Conservation (phyloP, 2,797 vertebrate species). For the Setipinna tenuifilis region DNA sequence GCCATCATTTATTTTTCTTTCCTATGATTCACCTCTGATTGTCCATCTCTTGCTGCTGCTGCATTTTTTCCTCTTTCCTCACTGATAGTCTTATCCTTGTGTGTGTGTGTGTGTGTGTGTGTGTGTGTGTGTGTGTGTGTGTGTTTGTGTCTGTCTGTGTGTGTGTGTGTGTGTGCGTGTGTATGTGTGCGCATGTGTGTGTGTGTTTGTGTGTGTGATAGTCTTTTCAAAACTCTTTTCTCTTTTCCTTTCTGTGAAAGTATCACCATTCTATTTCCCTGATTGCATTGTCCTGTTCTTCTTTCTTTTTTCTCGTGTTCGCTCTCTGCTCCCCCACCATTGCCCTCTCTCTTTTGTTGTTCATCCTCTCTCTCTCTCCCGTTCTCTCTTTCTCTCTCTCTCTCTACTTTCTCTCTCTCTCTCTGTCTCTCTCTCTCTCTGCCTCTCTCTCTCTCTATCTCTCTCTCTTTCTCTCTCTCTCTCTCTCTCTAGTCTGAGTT, state of each 20-base stretch:
- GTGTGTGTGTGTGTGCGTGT: neutral
- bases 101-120: neutral
- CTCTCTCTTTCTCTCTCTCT: neutral
- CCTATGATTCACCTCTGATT: too few species aligned
- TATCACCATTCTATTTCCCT: neutral
- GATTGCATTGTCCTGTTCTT: neutral
- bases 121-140: neutral
- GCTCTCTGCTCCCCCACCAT: neutral
- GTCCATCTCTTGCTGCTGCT: too few species aligned
- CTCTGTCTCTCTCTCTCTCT: neutral
- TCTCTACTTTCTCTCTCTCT: neutral
- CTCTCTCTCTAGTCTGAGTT: neutral
- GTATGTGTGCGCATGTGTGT: neutral
- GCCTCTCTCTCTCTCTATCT: neutral
- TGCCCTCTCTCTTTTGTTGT: neutral
- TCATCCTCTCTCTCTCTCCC: too few species aligned
- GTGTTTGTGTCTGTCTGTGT: neutral
- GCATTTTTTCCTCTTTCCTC: too few species aligned
- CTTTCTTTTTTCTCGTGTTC: neutral
- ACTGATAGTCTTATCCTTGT: neutral
- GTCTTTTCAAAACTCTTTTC: neutral
- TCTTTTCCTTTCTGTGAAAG: neutral
- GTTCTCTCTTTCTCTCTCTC: neutral
- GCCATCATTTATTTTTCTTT: too few species aligned
- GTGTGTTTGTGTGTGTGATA: neutral